These are phyloP conservation scores for Lomographa bimaculata DNA, from an alignment of 2,888 invertebrate species.

Conservation along the genomic window DNA sequence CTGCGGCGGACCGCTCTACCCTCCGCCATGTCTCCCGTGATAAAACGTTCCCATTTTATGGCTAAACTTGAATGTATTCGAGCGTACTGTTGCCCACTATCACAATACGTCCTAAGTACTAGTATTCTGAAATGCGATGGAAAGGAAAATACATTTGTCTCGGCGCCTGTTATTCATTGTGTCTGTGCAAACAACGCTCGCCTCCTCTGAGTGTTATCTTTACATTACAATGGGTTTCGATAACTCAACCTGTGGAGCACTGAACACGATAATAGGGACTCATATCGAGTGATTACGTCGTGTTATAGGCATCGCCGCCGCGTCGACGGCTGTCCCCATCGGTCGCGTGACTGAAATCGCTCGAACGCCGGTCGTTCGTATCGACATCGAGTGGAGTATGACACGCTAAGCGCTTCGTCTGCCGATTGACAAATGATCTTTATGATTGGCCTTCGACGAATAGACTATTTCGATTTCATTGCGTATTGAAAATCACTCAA, in stretches of 20 bases:
- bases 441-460: conserved; percentile 55
- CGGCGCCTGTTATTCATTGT: conserved; percentile 29
- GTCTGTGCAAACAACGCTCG: conserved; percentile 26
- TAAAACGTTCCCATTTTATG: conserved; percentile 50
- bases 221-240: conserved; percentile 47
- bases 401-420: conserved; percentile 66
- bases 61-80: conserved; percentile 46
- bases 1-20: conserved; percentile 34
- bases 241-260: conserved; percentile 54
- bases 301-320: conserved; percentile 40
- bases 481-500: conserved; percentile 35
- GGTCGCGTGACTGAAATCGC: conserved; percentile 63
- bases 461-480: conserved; percentile 45
- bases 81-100: conserved; percentile 25
- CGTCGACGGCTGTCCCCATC: conserved; percentile 40
- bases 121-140: conserved; percentile 36
- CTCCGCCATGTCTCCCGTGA: conserved; percentile 39
- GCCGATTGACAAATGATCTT: conserved; percentile 60
- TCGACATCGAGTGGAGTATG: conserved; percentile 65
- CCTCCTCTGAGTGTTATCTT: conserved; percentile 47
- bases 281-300: conserved; percentile 47
- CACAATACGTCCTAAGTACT: conserved; percentile 38
- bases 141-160: conserved; percentile 33
- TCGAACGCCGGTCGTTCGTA: conserved; percentile 56
- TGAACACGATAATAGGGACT: conserved; percentile 36